These are phyloP conservation scores for Listronotus oregonensis DNA, from an alignment of 1,140 invertebrate genomes.

Conservation along the genomic window DNA sequence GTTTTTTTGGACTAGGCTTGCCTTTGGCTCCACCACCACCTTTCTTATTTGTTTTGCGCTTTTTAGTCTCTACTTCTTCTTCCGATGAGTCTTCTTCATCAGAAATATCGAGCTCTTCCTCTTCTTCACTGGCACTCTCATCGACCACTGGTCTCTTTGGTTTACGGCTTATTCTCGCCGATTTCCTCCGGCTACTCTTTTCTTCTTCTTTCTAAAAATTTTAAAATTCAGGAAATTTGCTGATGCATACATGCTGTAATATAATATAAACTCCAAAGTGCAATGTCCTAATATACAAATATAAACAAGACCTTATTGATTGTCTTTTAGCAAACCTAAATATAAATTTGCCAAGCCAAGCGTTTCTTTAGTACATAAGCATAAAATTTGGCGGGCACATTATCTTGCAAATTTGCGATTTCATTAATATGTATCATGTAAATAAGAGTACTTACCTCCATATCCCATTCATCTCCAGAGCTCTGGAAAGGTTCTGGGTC, in stretches of 20 bases:
- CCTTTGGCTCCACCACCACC: background rate
- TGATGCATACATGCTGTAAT: too few species aligned
- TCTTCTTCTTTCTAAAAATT: constrained; percentile 13
- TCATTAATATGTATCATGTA: background rate
- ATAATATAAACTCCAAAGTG: too few species aligned
- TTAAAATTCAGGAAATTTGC: too few species aligned
- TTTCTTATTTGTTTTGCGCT: constrained; percentile 21
- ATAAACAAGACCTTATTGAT: too few species aligned
- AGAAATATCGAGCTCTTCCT: background rate
- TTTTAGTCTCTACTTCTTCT: constrained; percentile 20
- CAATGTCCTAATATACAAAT: too few species aligned
- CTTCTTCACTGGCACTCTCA: constrained; percentile 30
- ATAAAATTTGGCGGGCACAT: background rate
- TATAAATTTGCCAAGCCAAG: too few species aligned
- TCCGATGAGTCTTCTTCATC: constrained; percentile 28
- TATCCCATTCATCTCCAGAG: constrained; percentile 51
- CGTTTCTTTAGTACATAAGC: background rate
- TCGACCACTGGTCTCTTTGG: constrained; percentile 25
- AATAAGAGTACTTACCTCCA: constrained; percentile 32
- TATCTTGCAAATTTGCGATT: background rate
- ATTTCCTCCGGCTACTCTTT: constrained; percentile 15
- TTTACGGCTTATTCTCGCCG: constrained; percentile 20
- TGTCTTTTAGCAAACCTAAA: too few species aligned
- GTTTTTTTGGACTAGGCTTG: constrained; percentile 10
- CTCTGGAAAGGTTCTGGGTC: constrained; percentile 52